These are phyloP conservation scores for Ceyx margarethae DNA, from an alignment of 2,113 vertebrate genomes.

Conservation along the genomic window DNA sequence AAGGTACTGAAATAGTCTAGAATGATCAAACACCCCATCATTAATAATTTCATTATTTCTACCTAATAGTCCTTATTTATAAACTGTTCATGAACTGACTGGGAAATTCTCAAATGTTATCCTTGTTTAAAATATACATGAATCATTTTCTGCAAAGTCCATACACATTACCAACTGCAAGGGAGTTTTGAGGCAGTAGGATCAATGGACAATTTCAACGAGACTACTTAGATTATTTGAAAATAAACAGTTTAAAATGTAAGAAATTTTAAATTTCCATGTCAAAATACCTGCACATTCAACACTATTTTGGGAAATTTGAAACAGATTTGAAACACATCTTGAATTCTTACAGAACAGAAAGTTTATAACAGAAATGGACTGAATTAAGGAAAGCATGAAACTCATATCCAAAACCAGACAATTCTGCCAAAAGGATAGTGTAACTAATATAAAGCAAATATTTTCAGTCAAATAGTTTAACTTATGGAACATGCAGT, in stretches of 20 bases:
- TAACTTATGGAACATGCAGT: neutral
- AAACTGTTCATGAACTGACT: neutral
- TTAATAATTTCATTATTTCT: neutral
- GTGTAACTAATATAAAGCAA: neutral
- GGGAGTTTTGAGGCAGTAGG: neutral
- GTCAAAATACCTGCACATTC: neutral
- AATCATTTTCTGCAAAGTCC: neutral
- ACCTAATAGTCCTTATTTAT: neutral
- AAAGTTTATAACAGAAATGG: neutral
- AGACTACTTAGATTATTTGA: neutral
- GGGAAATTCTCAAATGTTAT: neutral
- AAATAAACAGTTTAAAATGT: neutral
- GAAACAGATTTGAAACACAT: neutral
- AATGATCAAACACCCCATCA: neutral
- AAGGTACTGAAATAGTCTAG: neutral
- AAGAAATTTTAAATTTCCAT: neutral
- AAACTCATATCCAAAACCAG: neutral
- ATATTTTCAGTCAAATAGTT: neutral
- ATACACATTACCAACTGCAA: neutral
- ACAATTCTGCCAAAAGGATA: neutral
- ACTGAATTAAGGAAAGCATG: neutral
- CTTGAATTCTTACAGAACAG: neutral
- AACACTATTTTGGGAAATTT: neutral
- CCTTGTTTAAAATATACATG: neutral
- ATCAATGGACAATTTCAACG: neutral